Evolutionary conservation across 2,797 vertebrate genomes (phyloP).

Genomic region (Urosaurus nigricauda): DNA sequence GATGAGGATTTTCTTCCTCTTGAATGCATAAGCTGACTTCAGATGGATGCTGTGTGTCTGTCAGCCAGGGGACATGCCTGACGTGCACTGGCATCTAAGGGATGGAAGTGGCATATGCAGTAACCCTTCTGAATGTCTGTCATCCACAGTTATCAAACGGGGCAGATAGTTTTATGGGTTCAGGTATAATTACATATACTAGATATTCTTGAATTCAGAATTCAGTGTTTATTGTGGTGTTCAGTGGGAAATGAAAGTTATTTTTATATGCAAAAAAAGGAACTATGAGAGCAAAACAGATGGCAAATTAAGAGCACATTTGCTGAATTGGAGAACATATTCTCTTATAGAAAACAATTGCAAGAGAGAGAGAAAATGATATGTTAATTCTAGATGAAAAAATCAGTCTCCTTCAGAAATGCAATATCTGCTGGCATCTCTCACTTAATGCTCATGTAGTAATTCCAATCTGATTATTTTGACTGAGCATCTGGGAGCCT

Average conservation of each 20-base stretch:
- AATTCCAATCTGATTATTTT: neutral
- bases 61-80: neutral
- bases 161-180: neutral
- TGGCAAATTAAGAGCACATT: neutral
- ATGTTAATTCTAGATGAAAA: slow-evolving; percentile 2
- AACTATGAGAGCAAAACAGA: neutral
- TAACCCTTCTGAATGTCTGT: too few relatives aligned
- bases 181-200: neutral
- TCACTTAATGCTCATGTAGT: slow-evolving; percentile 33
- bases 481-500: neutral
- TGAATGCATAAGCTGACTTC: neutral
- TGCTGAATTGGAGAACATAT: slow-evolving; percentile 27
- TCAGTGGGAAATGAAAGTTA: neutral
- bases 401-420: slow-evolving; percentile 5
- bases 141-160: neutral
- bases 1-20: neutral
- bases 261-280: neutral
- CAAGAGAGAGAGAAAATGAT: neutral
- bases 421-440: neutral
- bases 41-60: neutral
- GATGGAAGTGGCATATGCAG: neutral
- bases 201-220: neutral
- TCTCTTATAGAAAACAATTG: slow-evolving; percentile 19
- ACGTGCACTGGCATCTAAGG: neutral
- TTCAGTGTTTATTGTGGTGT: neutral